Evolutionary conservation across 2,888 invertebrate genomes (phyloP).

Genomic region (Danaus chrysippus): DNA sequence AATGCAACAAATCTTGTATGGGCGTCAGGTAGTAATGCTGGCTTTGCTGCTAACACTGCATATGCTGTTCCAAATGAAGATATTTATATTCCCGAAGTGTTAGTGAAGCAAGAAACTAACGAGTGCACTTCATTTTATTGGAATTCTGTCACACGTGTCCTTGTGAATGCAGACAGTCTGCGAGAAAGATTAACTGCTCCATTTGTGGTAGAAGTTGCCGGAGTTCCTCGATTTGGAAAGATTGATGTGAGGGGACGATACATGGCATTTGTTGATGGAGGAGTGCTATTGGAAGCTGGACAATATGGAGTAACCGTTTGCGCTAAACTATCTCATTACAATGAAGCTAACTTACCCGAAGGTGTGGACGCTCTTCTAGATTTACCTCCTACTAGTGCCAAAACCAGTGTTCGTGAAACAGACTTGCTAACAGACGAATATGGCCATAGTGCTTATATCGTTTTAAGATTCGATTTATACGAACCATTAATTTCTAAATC

Average conservation of each 20-base stretch:
- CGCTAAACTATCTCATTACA: slow-evolving; percentile 48
- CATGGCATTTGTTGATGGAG: slow-evolving; percentile 59
- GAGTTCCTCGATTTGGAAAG: slow-evolving; percentile 59
- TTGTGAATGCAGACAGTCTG: slow-evolving; percentile 51
- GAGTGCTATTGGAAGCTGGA: slow-evolving; percentile 56
- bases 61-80: slow-evolving; percentile 51
- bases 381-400: slow-evolving; percentile 61
- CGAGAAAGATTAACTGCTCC: slow-evolving; percentile 44
- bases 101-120: slow-evolving; percentile 36
- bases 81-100: slow-evolving; percentile 50
- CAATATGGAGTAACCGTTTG: slow-evolving; percentile 53
- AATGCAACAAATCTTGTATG: slow-evolving; percentile 54
- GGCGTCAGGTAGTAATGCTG: slow-evolving; percentile 52
- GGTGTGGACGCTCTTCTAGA: slow-evolving; percentile 50
- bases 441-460: slow-evolving; percentile 52
- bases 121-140: slow-evolving; percentile 57
- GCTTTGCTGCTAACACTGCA: slow-evolving; percentile 49
- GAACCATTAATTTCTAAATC: slow-evolving; percentile 52
- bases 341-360: slow-evolving; percentile 48
- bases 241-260: slow-evolving; percentile 59
- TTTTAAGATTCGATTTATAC: slow-evolving; percentile 57
- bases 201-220: slow-evolving; percentile 65
- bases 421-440: slow-evolving; percentile 49
- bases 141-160: slow-evolving; percentile 63
- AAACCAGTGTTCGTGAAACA: slow-evolving; percentile 48